Base-by-base conservation (phyloP, 2,113 vertebrate species). In the Megatriorchis doriae region DNA sequence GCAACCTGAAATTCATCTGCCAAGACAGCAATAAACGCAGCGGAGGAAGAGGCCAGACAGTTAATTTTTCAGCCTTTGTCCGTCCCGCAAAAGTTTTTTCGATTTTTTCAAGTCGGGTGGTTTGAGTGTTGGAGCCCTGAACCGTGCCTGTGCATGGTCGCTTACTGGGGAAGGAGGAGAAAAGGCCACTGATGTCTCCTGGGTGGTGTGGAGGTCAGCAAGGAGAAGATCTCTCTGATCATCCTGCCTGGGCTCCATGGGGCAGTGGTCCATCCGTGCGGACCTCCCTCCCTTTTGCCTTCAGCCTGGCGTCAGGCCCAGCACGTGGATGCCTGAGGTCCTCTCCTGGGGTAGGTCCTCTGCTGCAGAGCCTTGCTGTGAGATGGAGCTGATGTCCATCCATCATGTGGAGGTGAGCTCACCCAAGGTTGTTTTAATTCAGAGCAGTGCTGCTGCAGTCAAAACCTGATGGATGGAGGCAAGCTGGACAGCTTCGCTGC, bases 11-110 rank as follows among this genome's bases (percentile, higher is more conserved):
- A 81, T 94, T 93, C 86, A 40, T 71, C 94, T 97, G 97, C 97
- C 97, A 97, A 97, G 96, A 62, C 87, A 86, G 92, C 95, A 81
- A 90, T 93, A 88, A 92, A 92, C 7, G 87, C 85, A 63, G 94
- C 7, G 6, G 72, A 92, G 95, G 90, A 94, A 88, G 86, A 92
- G 95, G 67, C 93, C 84, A 84, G 91, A 23, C 88, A 78, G 91
- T 81, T 86, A 67, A 94, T 96, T 96, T 90, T 94, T 95, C 88
- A 95, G 72, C 50, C 34, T 94, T 91, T 79, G 20, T 75, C 93
- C 66, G 3, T 88, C 91, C 96, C 22, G 3, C 58, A 42, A 34
- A 96, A 94, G 72, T 93, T 59, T 26, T 50, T 47, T 55, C 0
- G 0, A 14, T 43, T 59, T 77, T 53, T 67, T 43, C 4, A 3